phyloP scores from a whole-genome alignment of 2,113 vertebrate genomes.

The Garra rufa region DNA sequence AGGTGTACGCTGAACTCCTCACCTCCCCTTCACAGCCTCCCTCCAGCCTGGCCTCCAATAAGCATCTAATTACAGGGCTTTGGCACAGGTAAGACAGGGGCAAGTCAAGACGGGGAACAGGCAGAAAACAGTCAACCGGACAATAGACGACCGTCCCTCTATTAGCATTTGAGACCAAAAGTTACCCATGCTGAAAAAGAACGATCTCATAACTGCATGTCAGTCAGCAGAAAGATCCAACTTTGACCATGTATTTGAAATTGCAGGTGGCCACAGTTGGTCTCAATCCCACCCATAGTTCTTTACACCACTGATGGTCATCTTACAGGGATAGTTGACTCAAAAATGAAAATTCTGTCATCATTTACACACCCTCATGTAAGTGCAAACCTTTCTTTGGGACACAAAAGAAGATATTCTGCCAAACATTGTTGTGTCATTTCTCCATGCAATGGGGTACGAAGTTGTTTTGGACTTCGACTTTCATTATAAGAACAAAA shows the following conservation, averaged over 20 bases:
- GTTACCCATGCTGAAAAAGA: constrained; percentile 28
- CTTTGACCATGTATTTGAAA: constrained; percentile 57
- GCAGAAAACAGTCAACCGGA: constrained; percentile 46
- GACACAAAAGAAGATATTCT: neutral
- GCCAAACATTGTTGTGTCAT: neutral
- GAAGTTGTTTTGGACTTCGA: neutral
- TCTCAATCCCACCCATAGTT: neutral
- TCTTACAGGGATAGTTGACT: neutral
- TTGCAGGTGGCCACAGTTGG: constrained; percentile 32
- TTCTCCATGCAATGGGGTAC: neutral
- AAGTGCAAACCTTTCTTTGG: neutral
- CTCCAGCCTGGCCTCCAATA: constrained; percentile 47
- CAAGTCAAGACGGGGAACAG: constrained; percentile 48
- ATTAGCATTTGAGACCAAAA: constrained; percentile 14
- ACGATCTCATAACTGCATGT: constrained; percentile 53
- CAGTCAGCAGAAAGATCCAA: constrained; percentile 51
- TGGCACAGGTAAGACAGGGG: constrained; percentile 28
- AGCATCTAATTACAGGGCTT: constrained; percentile 57
- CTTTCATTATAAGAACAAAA: neutral
- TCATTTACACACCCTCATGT: neutral
- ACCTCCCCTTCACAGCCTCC: constrained; percentile 19
- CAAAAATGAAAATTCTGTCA: neutral
- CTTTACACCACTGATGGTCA: constrained; percentile 12
- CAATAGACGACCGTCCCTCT: constrained; percentile 35
- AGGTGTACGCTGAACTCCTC: constrained; percentile 53